Percentiles rank a stretch among this genome's conserved stretches.
Conservation (phyloP, 2,888 invertebrate species). For the Invenusta paracnida region DNA sequence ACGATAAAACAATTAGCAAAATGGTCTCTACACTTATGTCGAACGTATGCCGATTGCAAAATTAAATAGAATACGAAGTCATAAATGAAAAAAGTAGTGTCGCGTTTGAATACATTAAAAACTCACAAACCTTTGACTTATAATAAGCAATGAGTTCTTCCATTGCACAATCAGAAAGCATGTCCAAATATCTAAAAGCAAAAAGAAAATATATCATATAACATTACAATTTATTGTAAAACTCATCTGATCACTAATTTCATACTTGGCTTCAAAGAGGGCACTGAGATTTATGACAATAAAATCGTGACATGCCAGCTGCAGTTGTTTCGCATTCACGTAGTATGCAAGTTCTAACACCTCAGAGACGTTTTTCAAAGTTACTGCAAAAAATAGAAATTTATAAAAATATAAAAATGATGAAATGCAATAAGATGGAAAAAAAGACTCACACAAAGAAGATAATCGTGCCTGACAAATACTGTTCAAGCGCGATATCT, state of each 20-base stretch:
- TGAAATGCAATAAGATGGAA: no score
- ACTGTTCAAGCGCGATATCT: not conserved
- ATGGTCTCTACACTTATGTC: no score
- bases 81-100: no score
- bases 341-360: not conserved
- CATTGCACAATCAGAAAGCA: not conserved
- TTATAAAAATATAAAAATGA: no score
- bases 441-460: not conserved
- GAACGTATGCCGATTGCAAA: no score
- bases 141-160: not conserved
- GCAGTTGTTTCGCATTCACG: not conserved
- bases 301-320: not conserved
- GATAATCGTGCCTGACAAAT: not conserved
- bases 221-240: no score
- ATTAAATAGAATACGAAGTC: no score
- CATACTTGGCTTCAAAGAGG: conserved; percentile 24
- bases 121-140: not conserved
- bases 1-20: no score
- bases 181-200: not conserved
- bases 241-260: no score
- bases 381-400: no score
- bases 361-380: conserved; percentile 8
- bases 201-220: no score
- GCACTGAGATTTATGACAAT: not conserved
- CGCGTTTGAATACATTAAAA: no score